Evolutionary conservation across 2,888 invertebrate genomes (phyloP), one percentile per base, ranked within the genome.

Genomic region (Cinara cedri): DNA sequence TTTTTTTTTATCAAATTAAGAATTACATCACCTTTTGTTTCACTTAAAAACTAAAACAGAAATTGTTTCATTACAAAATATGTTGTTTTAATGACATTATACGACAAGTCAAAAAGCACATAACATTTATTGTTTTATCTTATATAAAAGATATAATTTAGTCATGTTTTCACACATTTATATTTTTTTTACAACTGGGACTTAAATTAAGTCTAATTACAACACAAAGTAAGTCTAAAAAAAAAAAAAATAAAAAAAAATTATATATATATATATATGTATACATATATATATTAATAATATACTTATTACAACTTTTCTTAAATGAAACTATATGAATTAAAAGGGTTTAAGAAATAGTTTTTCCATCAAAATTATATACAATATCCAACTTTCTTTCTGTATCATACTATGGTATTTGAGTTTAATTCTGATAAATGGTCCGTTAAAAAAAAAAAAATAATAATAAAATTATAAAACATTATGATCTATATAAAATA

Each of bases 1-100:
- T n/a, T n/a, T n/a, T 60, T 60, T 60, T 24, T 21, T 14, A 78
- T 68, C 78, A 70, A 70, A 70, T 78, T 78, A 78, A 78, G 78
- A 78, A 78, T 78, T 78, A 78, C 78, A 78, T 78, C 78, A 78
- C 78, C 78, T 78, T 78, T 78, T 70, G 78, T 78, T 78, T 78
- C 68, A 76, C 78, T 78, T 78, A 78, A 78, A 34, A 70, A 78
- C 68, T 78, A 78, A 62, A 78, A 78, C 78, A 78, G 49, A 70
- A 70, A 70, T 76, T 78, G 34, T 70, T 51, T 78, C 62, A 34
- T 78, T 78, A 78, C 68, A 78, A 70, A 70, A 78, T 68, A 66
- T 68, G 42, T 68, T 24, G 2, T 44, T 44, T 66, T n/a, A 42
- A 70, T 60, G 70, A 78, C 55, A n/a, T 26, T 68, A 70, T 13